Evolutionary conservation across 2,888 invertebrate species (phyloP).

Genomic region (Phortica okadai): DNA sequence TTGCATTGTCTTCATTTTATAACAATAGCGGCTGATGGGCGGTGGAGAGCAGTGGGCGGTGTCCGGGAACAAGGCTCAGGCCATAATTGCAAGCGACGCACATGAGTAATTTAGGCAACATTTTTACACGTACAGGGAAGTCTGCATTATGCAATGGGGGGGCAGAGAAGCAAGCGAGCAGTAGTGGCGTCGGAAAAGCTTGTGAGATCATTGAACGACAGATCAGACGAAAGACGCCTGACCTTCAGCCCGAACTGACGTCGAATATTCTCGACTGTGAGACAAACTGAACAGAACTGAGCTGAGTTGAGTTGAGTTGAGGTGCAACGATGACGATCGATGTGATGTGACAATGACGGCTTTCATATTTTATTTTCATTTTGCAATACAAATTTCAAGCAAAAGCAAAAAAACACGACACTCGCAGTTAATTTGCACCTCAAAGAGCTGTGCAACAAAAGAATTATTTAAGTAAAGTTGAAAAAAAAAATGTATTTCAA

Average conservation of each 20-base stretch:
- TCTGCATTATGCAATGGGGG: not conserved
- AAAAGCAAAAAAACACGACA: no score
- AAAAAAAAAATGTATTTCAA: no score
- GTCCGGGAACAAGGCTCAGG: not conserved
- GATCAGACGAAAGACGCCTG: not conserved
- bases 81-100: not conserved
- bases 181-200: not conserved
- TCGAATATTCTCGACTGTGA: not conserved
- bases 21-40: not conserved
- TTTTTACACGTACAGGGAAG: not conserved
- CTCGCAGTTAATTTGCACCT: no score
- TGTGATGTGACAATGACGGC: no score
- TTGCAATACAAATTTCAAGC: no score
- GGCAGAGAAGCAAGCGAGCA: not conserved
- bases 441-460: no score
- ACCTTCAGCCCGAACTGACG: not conserved
- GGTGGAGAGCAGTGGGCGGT: not conserved
- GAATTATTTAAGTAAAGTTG: no score
- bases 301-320: no score
- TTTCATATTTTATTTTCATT: no score
- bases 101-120: constrained; percentile 33
- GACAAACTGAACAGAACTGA: no score
- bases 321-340: no score
- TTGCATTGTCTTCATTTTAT: not conserved
- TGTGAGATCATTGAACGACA: not conserved